A percentile compares a stretch with the other conserved stretches of the same genome.
Evolutionary conservation across 1,140 invertebrate genomes (phyloP).

Genomic region (Sycophaga agraensis): DNA sequence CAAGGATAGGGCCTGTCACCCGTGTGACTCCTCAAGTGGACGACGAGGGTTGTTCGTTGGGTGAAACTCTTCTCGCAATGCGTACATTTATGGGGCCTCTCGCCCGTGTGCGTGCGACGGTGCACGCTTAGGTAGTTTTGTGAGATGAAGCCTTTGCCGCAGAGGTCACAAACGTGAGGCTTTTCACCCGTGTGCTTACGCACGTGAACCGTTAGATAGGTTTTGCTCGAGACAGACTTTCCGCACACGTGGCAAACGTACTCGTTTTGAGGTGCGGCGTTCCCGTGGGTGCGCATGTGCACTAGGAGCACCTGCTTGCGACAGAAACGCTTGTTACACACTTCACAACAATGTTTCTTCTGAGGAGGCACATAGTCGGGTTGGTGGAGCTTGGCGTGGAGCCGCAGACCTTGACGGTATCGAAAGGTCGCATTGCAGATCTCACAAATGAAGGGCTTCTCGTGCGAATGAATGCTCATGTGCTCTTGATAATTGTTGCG

Average conservation of each 20-base stretch:
- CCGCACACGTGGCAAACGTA: conserved; percentile 75
- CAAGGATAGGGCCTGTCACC: conserved; percentile 66
- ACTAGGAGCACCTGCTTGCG: conserved; percentile 54
- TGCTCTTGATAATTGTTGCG: conserved; percentile 52
- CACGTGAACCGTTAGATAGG: conserved; percentile 81
- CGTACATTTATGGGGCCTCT: conserved; percentile 66
- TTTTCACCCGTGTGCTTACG: conserved; percentile 70
- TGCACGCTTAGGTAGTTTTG: conserved; percentile 74
- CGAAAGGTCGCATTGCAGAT: conserved; percentile 57
- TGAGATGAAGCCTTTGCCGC: conserved; percentile 71
- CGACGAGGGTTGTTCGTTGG: conserved; percentile 63
- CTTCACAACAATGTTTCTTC: conserved; percentile 53
- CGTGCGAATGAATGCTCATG: conserved; percentile 39
- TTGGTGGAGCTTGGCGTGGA: conserved; percentile 60
- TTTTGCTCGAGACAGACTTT: conserved; percentile 68
- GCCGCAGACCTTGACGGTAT: conserved; percentile 54
- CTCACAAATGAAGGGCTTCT: conserved; percentile 56
- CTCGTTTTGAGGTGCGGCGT: conserved; percentile 45
- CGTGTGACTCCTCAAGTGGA: conserved; percentile 61
- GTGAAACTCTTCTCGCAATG: conserved; percentile 75
- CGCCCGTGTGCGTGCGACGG: conserved; percentile 70
- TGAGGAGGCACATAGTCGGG: conserved; percentile 56
- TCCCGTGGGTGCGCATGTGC: conserved; percentile 53
- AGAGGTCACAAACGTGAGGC: conserved; percentile 58
- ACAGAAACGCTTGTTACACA: conserved; percentile 56